These are phyloP conservation scores for Martes flavigula DNA, from an alignment of 2,797 vertebrate genomes.

Conservation along the genomic window DNA sequence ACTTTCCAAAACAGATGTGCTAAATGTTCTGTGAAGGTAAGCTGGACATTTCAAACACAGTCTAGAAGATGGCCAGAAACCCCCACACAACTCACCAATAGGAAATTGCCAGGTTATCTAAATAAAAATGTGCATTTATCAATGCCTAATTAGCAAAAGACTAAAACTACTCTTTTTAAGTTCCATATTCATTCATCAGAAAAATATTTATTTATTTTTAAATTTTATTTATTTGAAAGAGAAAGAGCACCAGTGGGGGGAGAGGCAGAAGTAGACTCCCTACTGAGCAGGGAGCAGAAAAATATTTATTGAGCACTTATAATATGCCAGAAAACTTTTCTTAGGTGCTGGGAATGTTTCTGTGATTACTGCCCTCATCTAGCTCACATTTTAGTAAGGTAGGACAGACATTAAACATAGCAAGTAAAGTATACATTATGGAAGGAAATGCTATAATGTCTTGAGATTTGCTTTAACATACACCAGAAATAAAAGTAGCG, in stretches of 20 bases:
- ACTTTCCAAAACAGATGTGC: background rate
- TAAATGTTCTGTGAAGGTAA: background rate
- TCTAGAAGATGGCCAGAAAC: background rate
- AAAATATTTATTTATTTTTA: conserved; percentile 10
- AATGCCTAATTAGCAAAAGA: background rate
- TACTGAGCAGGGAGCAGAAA: background rate
- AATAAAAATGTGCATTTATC: background rate
- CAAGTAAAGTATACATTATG: background rate
- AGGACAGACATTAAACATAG: background rate
- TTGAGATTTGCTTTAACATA: conserved; percentile 20
- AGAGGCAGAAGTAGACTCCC: background rate
- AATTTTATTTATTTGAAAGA: background rate
- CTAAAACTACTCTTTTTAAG: background rate
- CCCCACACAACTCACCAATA: background rate
- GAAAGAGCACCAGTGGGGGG: background rate
- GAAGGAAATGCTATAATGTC: background rate
- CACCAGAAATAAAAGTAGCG: background rate
- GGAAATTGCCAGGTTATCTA: background rate
- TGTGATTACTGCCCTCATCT: background rate
- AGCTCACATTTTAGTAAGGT: background rate
- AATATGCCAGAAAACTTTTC: background rate
- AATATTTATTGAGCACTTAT: conserved; percentile 1
- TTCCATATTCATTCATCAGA: background rate
- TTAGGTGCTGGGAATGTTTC: background rate
- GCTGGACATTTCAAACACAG: background rate